Conservation (phyloP, 2,797 vertebrate genomes). For the Manis pentadactyla region DNA sequence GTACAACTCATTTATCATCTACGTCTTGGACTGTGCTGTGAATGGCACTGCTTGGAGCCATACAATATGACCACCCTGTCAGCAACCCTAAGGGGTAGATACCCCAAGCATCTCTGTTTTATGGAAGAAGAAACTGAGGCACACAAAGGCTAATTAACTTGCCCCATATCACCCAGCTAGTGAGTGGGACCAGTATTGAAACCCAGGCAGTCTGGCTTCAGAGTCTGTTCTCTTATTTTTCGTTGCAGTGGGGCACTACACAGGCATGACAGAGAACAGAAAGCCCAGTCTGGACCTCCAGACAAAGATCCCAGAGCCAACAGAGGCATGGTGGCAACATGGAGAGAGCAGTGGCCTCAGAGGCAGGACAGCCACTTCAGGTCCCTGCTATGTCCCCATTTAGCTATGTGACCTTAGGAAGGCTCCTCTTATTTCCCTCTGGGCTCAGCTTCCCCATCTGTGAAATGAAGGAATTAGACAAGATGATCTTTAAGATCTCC, state of each 20-base stretch:
- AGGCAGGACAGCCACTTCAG: background rate
- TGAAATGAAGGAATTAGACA: constrained; percentile 57
- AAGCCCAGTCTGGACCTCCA: background rate
- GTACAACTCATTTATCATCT: rapidly evolving
- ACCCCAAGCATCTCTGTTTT: background rate
- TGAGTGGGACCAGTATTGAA: background rate
- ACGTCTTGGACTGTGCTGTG: too few species aligned
- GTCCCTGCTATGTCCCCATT: background rate
- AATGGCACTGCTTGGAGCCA: background rate
- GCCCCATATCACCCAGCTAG: background rate
- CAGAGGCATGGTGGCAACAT: background rate
- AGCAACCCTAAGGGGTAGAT: background rate
- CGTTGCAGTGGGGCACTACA: background rate
- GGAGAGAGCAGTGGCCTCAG: background rate
- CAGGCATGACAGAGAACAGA: background rate
- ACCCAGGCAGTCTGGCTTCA: background rate
- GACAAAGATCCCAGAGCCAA: background rate
- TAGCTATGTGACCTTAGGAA: constrained; percentile 10
- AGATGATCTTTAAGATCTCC: constrained; percentile 68
- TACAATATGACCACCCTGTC: background rate
- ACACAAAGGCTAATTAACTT: background rate
- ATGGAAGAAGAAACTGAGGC: background rate
- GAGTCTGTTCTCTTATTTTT: background rate
- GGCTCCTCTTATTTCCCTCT: background rate
- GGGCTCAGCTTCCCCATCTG: constrained; percentile 51